Evolutionary conservation across 2,113 vertebrate species (phyloP), one percentile per base, ranked within the genome.

Genomic region (Notothenia coriiceps): DNA sequence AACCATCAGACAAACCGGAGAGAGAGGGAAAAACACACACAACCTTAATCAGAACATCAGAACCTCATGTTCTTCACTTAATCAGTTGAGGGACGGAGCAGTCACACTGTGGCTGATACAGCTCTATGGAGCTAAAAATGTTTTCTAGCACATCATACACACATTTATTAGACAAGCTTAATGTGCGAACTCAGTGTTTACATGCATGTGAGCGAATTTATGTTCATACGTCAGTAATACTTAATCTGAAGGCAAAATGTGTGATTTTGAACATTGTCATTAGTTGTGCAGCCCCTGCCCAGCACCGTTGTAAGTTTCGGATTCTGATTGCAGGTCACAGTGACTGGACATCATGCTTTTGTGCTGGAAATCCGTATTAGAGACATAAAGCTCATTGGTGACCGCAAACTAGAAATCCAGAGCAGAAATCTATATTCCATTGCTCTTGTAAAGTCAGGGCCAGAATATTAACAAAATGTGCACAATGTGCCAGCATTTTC

Each of bases 11-110:
- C 40, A 29, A 88, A 88, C 77, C 44, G 54, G 20, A 71, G 54
- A 18, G 54, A 84, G 35, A 44, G 70, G 68, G 64, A 78, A 62
- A 68, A 56, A 73, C 65, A 77, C 80, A 61, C 68, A 61, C 51
- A 67, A 54, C 70, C 75, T 70, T 71, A 79, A 80, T 90, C 73
- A 85, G 80, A 79, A 69, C 74, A 81, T 40, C 35, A 72, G 78
- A 70, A 83, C 70, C 54, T 84, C 68, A 52, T 50, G 10, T 56
- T 74, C 59, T 47, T 61, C 54, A 69, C 71, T 89, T 87, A 90
- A 91, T 91, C 83, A 88, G 71, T 69, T 43, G 79, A 70, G 57
- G 66, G 62, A 77, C 40, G 70, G 22, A 18, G 47, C 70, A 79
- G 74, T 85, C 79, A 88, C 74, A 79, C 61, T 1, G 3, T 44